Evolutionary conservation across 2,888 invertebrate genomes (phyloP).

Genomic region (Agrochola lota): DNA sequence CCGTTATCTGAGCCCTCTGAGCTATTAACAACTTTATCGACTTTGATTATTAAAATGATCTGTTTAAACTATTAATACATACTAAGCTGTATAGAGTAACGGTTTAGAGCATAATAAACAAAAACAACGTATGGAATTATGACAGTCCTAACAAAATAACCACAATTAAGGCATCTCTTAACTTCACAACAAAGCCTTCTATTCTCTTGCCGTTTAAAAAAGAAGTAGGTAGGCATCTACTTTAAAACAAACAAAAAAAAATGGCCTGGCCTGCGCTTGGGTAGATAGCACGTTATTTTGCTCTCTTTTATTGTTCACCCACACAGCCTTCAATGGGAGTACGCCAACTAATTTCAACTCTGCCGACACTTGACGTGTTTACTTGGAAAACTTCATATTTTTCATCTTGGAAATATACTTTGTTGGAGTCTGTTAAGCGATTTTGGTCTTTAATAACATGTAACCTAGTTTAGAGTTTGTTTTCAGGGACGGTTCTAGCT

Average conservation of each 20-base stretch:
- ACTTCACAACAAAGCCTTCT: neutral
- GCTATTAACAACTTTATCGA: neutral
- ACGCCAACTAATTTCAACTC: slow-evolving; percentile 70
- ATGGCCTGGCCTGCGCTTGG: slow-evolving; percentile 40
- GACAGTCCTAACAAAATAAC: neutral
- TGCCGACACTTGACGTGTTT: slow-evolving; percentile 67
- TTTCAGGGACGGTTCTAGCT: slow-evolving; percentile 22
- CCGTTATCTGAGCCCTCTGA: no score
- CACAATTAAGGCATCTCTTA: neutral
- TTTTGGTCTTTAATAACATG: slow-evolving; percentile 44
- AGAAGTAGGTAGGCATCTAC: neutral
- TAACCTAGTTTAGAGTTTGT: slow-evolving; percentile 39
- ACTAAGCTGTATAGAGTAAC: no score
- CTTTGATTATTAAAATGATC: neutral
- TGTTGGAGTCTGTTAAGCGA: slow-evolving; percentile 50
- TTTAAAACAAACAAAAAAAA: slow-evolving; percentile 30
- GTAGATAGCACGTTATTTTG: slow-evolving; percentile 62
- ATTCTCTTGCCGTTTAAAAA: slow-evolving; percentile 22
- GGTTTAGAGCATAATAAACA: no score
- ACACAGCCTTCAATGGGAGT: slow-evolving; percentile 60
- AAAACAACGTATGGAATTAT: neutral
- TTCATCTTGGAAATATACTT: slow-evolving; percentile 62
- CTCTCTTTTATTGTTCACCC: slow-evolving; percentile 54
- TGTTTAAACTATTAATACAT: neutral
- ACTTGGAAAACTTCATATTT: slow-evolving; percentile 69